Percentiles rank a stretch among this genome's conserved stretches.
These are phyloP conservation scores for Hyperoplus immaculatus DNA, from an alignment of 2,797 vertebrate species.

Conservation along the genomic window DNA sequence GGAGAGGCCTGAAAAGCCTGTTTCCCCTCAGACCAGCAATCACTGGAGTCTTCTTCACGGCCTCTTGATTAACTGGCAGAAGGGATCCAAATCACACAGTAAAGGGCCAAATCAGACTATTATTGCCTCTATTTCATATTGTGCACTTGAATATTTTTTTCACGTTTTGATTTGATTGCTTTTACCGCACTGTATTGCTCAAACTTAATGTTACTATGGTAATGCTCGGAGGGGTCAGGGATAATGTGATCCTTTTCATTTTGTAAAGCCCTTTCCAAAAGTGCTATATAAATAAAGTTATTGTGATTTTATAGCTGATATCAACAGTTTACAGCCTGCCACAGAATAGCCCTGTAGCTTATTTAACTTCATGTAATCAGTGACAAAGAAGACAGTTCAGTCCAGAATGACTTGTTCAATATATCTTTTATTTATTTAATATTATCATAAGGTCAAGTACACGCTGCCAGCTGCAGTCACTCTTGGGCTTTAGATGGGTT, in stretches of 20 bases:
- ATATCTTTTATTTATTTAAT: slow-evolving; percentile 28
- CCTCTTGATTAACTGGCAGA: slow-evolving; percentile 12
- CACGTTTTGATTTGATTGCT: no score
- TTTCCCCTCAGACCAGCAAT: slow-evolving; percentile 38
- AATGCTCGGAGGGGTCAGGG: no score
- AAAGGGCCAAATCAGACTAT: slow-evolving; percentile 47
- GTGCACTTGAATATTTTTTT: no score
- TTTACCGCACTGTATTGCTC: no score
- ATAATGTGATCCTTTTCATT: no score
- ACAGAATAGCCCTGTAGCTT: slow-evolving; percentile 1
- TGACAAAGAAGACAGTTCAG: slow-evolving; percentile 14
- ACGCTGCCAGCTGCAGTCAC: slow-evolving; percentile 56
- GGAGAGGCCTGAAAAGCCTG: slow-evolving; percentile 59
- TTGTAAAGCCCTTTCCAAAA: no score
- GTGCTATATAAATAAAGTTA: no score
- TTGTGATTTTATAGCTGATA: slow-evolving; percentile 19
- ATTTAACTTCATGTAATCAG: slow-evolving; percentile 6
- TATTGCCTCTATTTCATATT: background rate
- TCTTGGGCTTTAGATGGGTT: slow-evolving; percentile 48
- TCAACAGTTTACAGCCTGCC: slow-evolving; percentile 4
- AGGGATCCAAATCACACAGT: slow-evolving; percentile 29
- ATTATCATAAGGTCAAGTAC: slow-evolving; percentile 21
- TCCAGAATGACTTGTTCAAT: slow-evolving; percentile 11
- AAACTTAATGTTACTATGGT: no score
- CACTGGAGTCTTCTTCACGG: slow-evolving; percentile 34